Evolutionary conservation across 2,888 invertebrate genomes (phyloP).

Genomic region (Erynnis tages): DNA sequence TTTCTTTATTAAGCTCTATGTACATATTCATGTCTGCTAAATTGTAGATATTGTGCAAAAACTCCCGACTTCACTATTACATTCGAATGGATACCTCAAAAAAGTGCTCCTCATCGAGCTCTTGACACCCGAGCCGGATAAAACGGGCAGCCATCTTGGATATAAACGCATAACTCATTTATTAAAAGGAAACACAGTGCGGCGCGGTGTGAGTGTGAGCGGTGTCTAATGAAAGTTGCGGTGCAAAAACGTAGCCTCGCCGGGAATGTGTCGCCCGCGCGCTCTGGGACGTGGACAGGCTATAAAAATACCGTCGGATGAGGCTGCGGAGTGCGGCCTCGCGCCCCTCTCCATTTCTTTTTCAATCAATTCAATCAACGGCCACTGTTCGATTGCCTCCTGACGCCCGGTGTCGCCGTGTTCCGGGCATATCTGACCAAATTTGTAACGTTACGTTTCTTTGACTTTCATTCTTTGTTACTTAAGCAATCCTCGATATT

Average conservation of each 20-base stretch:
- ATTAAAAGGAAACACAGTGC: conserved; percentile 73
- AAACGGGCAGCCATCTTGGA: conserved; percentile 67
- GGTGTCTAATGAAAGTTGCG: conserved; percentile 77
- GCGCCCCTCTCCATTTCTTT: conserved; percentile 67
- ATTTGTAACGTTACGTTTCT: conserved; percentile 26
- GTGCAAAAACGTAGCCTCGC: conserved; percentile 74
- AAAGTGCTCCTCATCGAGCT: conserved; percentile 47
- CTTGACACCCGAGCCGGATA: conserved; percentile 60
- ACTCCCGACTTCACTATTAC: conserved; percentile 12
- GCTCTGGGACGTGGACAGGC: conserved; percentile 74
- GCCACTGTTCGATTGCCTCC: conserved; percentile 65
- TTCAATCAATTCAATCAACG: conserved; percentile 77
- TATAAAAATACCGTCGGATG: conserved; percentile 75
- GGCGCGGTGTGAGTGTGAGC: conserved; percentile 47
- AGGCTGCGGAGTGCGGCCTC: conserved; percentile 43
- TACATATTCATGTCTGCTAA: conserved; percentile 11
- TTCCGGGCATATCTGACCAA: conserved; percentile 37
- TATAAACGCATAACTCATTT: conserved; percentile 77
- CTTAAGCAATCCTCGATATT: conserved; percentile 1
- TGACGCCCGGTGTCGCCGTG: conserved; percentile 52
- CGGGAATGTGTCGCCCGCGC: conserved; percentile 78
- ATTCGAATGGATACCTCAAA: conserved; percentile 27
- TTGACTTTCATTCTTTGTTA: conserved; percentile 22
- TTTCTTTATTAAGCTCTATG: conserved; percentile 15
- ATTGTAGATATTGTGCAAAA: conserved; percentile 8